phyloP scores from a whole-genome alignment of 2,113 vertebrate species.

The Bos indicus region DNA sequence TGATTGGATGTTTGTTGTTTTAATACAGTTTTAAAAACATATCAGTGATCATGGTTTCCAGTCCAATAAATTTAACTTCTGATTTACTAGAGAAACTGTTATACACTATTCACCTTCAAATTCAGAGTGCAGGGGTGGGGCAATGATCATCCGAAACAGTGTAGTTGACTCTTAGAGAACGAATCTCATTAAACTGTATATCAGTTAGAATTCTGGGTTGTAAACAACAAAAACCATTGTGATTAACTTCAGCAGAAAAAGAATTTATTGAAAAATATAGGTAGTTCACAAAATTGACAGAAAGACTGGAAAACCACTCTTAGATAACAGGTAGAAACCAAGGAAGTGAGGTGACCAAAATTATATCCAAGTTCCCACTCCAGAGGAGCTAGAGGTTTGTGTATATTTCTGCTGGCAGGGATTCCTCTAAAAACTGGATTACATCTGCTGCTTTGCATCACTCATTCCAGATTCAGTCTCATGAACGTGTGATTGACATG shows the following conservation, averaged over 20 bases:
- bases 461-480: not conserved
- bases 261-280: not conserved
- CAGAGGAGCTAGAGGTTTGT: not conserved
- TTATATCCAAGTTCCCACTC: not conserved
- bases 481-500: not conserved
- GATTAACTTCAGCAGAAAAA: not conserved
- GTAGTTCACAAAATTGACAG: not conserved
- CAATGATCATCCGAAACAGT: not conserved
- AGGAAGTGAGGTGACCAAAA: not conserved
- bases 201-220: not conserved
- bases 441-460: not conserved
- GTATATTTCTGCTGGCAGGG: not conserved
- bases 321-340: not conserved
- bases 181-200: not conserved
- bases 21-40: slow-evolving; percentile 4
- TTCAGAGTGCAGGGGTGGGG: not conserved
- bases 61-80: slow-evolving; percentile 4
- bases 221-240: not conserved
- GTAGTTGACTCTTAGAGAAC: not conserved
- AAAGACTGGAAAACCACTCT: not conserved
- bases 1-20: not conserved
- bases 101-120: not conserved
- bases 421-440: not conserved
- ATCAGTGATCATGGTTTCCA: slow-evolving; percentile 9
- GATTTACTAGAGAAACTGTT: not conserved